Percentiles rank a stretch among this genome's conserved stretches.
phyloP scores from a whole-genome alignment of 1,140 invertebrate genomes.

The Hylaeus volcanicus region DNA sequence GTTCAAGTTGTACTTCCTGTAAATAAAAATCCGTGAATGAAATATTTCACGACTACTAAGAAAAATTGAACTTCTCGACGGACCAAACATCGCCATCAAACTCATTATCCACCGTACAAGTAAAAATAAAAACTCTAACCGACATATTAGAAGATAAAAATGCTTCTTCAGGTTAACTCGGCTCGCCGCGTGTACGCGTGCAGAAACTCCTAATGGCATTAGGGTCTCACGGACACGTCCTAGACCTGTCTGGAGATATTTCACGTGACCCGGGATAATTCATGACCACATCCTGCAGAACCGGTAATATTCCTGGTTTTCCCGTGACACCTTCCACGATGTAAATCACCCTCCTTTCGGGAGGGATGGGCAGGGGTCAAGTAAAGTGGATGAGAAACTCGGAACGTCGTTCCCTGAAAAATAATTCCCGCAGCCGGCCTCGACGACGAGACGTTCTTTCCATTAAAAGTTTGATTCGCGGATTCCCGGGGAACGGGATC shows the following conservation, averaged over 20 bases:
- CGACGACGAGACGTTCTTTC: conserved; percentile 32
- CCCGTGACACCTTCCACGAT: conserved; percentile 44
- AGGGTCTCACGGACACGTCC: conserved; percentile 42
- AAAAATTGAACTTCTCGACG: too few relatives aligned
- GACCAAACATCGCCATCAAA: too few relatives aligned
- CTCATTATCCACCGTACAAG: too few relatives aligned
- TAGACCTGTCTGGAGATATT: conserved; percentile 57
- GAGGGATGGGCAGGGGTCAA: background rate
- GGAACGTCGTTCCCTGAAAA: conserved; percentile 46
- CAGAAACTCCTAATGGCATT: conserved; percentile 57
- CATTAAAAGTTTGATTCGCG: conserved; percentile 64
- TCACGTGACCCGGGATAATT: conserved; percentile 52
- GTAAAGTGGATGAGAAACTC: conserved; percentile 52
- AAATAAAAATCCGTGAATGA: too few relatives aligned
- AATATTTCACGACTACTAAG: too few relatives aligned
- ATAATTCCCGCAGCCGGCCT: conserved; percentile 42
- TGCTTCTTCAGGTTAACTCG: conserved; percentile 30
- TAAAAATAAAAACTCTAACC: too few relatives aligned
- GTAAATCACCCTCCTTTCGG: conserved; percentile 51
- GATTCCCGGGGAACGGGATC: conserved; percentile 25
- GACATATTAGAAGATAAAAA: conserved; percentile 5
- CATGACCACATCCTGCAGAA: conserved; percentile 55
- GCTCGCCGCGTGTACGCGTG: background rate
- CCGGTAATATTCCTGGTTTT: conserved; percentile 59
- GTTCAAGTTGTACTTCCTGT: too few relatives aligned